These are phyloP conservation scores for Megalops cyprinoides DNA, from an alignment of 2,797 vertebrate species.

Conservation along the genomic window DNA sequence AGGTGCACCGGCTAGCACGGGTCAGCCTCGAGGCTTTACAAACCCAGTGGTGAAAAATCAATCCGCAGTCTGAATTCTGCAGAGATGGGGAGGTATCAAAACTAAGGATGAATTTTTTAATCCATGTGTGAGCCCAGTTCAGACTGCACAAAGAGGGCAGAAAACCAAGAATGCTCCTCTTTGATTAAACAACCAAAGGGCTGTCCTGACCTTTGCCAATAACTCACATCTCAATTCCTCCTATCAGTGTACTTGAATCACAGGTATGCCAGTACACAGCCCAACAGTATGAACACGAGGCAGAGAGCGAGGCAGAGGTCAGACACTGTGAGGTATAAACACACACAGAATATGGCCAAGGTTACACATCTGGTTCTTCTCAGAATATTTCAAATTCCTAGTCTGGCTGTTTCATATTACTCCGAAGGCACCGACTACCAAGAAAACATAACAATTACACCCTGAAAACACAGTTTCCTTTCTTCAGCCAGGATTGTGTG, in stretches of 20 bases:
- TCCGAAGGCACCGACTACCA: neutral
- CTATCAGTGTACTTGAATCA: neutral
- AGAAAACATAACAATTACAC: neutral
- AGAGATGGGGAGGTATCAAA: neutral
- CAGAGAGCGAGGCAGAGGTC: neutral
- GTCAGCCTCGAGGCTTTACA: neutral
- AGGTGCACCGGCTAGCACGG: neutral
- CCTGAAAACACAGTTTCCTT: neutral
- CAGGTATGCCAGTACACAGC: neutral
- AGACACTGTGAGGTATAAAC: too few relatives aligned
- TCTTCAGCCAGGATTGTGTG: neutral
- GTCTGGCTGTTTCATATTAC: slow-evolving; percentile 4
- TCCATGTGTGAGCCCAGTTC: neutral
- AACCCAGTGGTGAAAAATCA: neutral
- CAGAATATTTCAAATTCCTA: slow-evolving; percentile 8
- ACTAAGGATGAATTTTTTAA: neutral
- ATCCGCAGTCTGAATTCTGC: too few relatives aligned
- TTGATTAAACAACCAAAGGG: neutral
- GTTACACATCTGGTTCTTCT: slow-evolving; percentile 15
- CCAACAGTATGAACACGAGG: neutral
- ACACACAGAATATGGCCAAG: neutral
- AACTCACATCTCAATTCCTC: neutral
- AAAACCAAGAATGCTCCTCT: neutral
- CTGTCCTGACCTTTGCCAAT: neutral
- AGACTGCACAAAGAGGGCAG: too few relatives aligned